Conservation (phyloP, 1,140 invertebrate genomes). For the Nixonia krombeini region DNA sequence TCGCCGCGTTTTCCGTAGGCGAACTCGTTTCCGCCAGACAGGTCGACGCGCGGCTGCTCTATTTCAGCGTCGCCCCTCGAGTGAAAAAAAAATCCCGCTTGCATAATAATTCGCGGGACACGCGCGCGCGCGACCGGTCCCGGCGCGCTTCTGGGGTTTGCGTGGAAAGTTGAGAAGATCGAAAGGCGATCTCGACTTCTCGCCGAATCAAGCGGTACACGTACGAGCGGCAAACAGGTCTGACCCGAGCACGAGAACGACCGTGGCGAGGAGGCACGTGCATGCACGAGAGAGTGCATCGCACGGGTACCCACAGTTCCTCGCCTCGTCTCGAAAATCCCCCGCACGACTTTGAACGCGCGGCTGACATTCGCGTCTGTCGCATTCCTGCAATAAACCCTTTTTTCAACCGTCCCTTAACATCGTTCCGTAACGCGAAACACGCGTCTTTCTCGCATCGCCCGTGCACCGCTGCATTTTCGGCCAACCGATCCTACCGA, state of each 20-base stretch:
- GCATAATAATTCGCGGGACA: not conserved
- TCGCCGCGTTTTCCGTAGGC: constrained; percentile 46
- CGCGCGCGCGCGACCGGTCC: not conserved
- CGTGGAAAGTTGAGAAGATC: constrained; percentile 21
- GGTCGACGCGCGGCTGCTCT: too few relatives aligned
- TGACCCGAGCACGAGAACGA: constrained; percentile 28
- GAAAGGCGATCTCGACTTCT: constrained; percentile 29
- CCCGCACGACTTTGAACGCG: constrained; percentile 20
- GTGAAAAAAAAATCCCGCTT: too few relatives aligned
- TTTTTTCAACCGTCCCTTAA: too few relatives aligned
- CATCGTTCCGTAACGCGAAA: too few relatives aligned
- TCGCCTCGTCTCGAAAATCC: constrained; percentile 3
- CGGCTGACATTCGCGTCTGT: too few relatives aligned
- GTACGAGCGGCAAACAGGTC: constrained; percentile 31
- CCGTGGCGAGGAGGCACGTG: constrained; percentile 20
- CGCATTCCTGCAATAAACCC: too few relatives aligned
- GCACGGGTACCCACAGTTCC: constrained; percentile 19
- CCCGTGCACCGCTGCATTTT: too few relatives aligned
- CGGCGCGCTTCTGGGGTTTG: not conserved
- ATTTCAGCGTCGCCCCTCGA: too few relatives aligned
- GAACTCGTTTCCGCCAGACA: constrained; percentile 43
- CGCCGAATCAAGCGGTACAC: constrained; percentile 29
- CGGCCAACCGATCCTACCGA: too few relatives aligned
- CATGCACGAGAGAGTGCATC: constrained; percentile 40
- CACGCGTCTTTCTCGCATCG: too few relatives aligned